Evolutionary conservation across 1,140 invertebrate species (phyloP).

Genomic region (Bombus vancouverensis): DNA sequence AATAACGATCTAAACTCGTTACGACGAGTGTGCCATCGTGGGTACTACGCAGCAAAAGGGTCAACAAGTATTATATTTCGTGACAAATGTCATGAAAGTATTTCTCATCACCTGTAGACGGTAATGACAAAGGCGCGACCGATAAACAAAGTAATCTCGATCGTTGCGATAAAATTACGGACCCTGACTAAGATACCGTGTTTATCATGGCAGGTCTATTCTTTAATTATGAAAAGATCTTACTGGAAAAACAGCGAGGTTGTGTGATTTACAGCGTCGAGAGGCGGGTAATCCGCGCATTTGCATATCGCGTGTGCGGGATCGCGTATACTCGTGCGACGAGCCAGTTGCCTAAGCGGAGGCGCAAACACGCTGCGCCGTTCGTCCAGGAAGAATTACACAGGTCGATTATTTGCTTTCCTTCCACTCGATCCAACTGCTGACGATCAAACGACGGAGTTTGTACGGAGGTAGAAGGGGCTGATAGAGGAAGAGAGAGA

Average conservation of each 20-base stretch:
- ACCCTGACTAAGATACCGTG: slow-evolving; percentile 22
- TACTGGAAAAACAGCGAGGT: slow-evolving; percentile 57
- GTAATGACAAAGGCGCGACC: slow-evolving; percentile 31
- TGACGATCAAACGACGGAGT: slow-evolving; percentile 35
- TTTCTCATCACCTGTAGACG: slow-evolving; percentile 33
- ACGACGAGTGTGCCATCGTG: not conserved
- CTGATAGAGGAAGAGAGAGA: not conserved
- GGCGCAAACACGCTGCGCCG: slow-evolving; percentile 32
- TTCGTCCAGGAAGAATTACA: slow-evolving; percentile 40
- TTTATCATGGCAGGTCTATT: not conserved
- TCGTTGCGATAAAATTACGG: slow-evolving; percentile 29
- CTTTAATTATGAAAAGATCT: slow-evolving; percentile 68
- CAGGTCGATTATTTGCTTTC: slow-evolving; percentile 24
- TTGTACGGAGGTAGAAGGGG: not conserved
- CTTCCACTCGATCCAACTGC: slow-evolving; percentile 22
- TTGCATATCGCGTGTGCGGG: slow-evolving; percentile 74
- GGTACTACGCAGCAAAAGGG: not conserved
- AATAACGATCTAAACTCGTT: slow-evolving; percentile 6
- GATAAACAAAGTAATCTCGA: not conserved
- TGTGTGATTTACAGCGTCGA: slow-evolving; percentile 65
- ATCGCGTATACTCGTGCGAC: slow-evolving; percentile 7
- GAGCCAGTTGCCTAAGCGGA: slow-evolving; percentile 34
- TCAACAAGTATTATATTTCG: no score
- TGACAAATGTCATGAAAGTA: slow-evolving; percentile 7
- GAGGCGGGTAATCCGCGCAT: slow-evolving; percentile 67